Percentiles rank a stretch among this genome's conserved stretches.
phyloP scores from a whole-genome alignment of 2,888 invertebrate species.

The Orthosia gothica region DNA sequence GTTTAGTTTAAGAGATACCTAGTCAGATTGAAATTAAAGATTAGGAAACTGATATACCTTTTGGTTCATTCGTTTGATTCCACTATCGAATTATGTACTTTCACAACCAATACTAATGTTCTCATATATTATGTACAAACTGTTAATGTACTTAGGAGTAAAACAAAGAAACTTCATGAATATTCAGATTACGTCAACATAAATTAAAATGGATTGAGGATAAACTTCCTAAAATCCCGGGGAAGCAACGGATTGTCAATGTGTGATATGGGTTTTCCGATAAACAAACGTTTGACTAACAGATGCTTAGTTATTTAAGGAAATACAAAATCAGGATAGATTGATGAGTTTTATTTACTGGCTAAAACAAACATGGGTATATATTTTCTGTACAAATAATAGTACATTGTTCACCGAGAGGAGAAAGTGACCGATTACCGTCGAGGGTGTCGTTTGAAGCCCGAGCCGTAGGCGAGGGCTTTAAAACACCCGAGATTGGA shows the following conservation, averaged over 20 bases:
- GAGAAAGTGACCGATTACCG: too few relatives aligned
- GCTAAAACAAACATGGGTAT: not conserved
- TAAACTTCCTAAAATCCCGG: slow-evolving; percentile 3
- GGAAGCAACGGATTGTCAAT: slow-evolving; percentile 27
- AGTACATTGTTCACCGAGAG: too few relatives aligned
- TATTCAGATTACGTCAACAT: slow-evolving; percentile 37
- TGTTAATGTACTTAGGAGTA: slow-evolving; percentile 8
- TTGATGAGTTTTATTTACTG: not conserved
- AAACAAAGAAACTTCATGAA: slow-evolving; percentile 34
- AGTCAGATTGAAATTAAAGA: too few relatives aligned
- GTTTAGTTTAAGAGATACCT: too few relatives aligned
- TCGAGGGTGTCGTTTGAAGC: too few relatives aligned
- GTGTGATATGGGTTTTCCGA: slow-evolving; percentile 37
- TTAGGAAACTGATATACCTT: too few relatives aligned
- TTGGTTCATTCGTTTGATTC: too few relatives aligned
- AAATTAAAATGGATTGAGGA: slow-evolving; percentile 45
- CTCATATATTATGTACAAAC: too few relatives aligned
- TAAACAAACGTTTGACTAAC: slow-evolving; percentile 37
- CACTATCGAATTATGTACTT: too few relatives aligned
- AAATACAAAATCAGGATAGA: not conserved
- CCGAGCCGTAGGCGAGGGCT: too few relatives aligned
- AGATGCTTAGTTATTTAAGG: slow-evolving; percentile 28
- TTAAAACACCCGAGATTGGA: too few relatives aligned
- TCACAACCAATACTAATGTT: not conserved
- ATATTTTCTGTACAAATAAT: too few relatives aligned